Evolutionary conservation across 2,888 invertebrate species (phyloP).

Genomic region (Myopa tessellatipennis): DNA sequence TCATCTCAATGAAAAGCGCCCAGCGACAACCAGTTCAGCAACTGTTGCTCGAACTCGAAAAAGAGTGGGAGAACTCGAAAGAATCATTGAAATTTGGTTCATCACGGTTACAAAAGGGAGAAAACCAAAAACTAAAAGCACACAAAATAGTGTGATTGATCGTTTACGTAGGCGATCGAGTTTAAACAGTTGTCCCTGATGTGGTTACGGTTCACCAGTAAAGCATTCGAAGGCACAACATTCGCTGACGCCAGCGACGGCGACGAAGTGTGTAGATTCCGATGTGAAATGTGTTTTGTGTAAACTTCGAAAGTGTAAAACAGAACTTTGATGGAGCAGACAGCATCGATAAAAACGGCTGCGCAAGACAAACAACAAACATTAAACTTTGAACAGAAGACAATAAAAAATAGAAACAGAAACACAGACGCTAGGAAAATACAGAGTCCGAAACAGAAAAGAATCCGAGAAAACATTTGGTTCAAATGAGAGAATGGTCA

Average conservation of each 20-base stretch:
- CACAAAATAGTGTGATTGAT: constrained; percentile 22
- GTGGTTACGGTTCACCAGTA: not conserved
- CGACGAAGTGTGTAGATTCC: not conserved
- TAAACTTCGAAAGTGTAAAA: not conserved
- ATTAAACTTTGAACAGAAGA: not conserved
- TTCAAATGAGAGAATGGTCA: too few species aligned
- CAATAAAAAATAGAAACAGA: too few species aligned
- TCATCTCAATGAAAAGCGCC: too few species aligned
- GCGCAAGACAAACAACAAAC: not conserved
- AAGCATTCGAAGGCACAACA: not conserved
- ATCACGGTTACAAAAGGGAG: not conserved
- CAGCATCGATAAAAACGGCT: not conserved
- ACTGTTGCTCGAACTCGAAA: not conserved
- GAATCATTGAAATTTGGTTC: constrained; percentile 13
- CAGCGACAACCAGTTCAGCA: not conserved
- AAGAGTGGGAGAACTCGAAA: constrained; percentile 17
- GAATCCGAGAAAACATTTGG: too few species aligned
- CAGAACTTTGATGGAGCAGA: not conserved
- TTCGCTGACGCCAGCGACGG: not conserved
- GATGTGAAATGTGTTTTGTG: not conserved
- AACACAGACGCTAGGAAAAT: too few species aligned
- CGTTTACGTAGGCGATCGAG: constrained; percentile 61
- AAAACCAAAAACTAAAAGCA: not conserved
- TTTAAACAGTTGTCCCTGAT: constrained; percentile 56
- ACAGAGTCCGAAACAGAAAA: too few species aligned